Evolutionary conservation across 2,113 vertebrate species (phyloP), one percentile per base, ranked within the genome.

Genomic region (Oostethus manadensis): DNA sequence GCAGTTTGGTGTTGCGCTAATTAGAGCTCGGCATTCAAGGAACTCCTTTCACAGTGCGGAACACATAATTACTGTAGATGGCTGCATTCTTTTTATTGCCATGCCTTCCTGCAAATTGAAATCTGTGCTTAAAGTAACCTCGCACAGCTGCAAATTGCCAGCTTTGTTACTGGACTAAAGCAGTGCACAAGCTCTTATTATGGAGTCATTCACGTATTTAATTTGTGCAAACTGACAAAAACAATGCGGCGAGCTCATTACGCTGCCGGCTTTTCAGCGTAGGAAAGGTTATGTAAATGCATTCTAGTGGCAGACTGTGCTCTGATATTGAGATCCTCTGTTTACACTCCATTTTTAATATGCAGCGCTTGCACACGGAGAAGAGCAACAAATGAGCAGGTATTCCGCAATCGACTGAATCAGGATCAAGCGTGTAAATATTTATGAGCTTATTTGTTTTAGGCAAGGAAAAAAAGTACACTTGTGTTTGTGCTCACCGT

Each of bases 181-280:
- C 66, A 72, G 58, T 63, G 73, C 78, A 60, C 73, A 74, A 80
- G 67, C 70, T 71, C 70, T 70, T 73, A 76, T 76, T 81, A 78
- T 23, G 1, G 22, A 6, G 10, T 51, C 66, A 50, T 70, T 66
- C 45, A 50, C 77, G 74, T 76, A 58, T 81, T 82, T 82, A 77
- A 86, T 84, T 75, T 82, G 72, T 56, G 62, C 68, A 21, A 58
- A 62, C 51, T 67, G 67, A 77, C 69, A 80, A 79, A 75, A 81
- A 84, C 66, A 80, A 79, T 70, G 74, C 66, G 62, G 77, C 53
- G 56, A 60, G 72, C 66, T 80, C 64, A 74, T 80, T 81, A 78
- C 18, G 35, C 46, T 16, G 57, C 57, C 51, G 60, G 74, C 65
- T 51, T 63, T 21, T 60, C 57, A 64, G 67, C 66, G 62, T 17